Conservation (phyloP, 2,888 invertebrate genomes). For the Oligia strigilis region DNA sequence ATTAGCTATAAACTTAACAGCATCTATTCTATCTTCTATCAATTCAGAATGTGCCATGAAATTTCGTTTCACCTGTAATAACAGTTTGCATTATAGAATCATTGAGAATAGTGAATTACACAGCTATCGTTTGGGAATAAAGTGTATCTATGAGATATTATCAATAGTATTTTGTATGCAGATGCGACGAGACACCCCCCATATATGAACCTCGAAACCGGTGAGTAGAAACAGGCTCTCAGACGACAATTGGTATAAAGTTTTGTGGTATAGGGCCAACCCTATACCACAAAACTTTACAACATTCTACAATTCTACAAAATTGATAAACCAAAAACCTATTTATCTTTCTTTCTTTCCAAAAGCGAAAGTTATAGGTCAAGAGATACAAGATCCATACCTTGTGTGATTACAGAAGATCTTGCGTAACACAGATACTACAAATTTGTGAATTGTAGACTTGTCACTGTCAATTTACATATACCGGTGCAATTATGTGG, state of each 20-base stretch:
- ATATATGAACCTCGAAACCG: conserved; percentile 41
- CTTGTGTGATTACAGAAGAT: not conserved
- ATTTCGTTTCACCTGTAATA: not conserved
- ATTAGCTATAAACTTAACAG: not conserved
- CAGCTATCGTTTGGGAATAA: conserved; percentile 7
- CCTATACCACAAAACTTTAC: not conserved
- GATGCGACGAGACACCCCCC: conserved; percentile 37
- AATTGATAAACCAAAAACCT: not conserved
- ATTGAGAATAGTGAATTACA: conserved; percentile 13
- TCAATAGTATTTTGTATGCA: conserved; percentile 57
- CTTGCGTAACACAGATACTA: not conserved
- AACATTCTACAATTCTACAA: not conserved
- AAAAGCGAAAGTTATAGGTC: too few relatives aligned
- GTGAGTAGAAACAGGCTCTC: conserved; percentile 43
- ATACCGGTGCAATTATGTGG: not conserved
- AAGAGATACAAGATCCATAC: not conserved
- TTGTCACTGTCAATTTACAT: not conserved
- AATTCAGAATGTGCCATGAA: conserved; percentile 2
- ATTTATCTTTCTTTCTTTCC: not conserved
- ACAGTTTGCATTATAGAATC: not conserved
- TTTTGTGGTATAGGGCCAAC: too few relatives aligned
- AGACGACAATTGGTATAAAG: not conserved
- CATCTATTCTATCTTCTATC: not conserved
- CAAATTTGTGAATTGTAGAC: not conserved
- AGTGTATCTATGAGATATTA: conserved; percentile 38